phyloP scores from a whole-genome alignment of 2,797 vertebrate genomes.

The Chelon auratus region DNA sequence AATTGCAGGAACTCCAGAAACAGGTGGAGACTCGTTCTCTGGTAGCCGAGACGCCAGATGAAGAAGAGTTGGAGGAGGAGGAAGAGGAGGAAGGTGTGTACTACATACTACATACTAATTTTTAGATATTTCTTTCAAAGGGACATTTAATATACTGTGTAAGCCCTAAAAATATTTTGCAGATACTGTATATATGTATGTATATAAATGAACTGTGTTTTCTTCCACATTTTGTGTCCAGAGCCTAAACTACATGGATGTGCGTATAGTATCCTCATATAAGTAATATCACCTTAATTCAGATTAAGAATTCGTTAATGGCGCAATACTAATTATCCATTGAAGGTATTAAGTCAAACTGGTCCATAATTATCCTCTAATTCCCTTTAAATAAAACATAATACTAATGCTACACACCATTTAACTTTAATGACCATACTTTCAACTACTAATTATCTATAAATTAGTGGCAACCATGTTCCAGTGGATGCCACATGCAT shows the following conservation, averaged over 20 bases:
- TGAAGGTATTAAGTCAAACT: conserved; percentile 22
- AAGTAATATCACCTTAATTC: conserved; percentile 37
- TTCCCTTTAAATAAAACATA: conserved; percentile 27
- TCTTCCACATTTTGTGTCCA: conserved; percentile 63
- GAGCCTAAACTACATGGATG: conserved; percentile 74
- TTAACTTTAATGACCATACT: conserved; percentile 15
- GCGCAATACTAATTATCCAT: conserved; percentile 53
- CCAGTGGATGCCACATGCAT: not conserved
- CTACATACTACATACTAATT: too few relatives aligned
- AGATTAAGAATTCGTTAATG: conserved; percentile 27
- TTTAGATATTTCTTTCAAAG: too few relatives aligned
- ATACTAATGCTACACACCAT: conserved; percentile 34
- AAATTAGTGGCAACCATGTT: not conserved
- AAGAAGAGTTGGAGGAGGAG: conserved; percentile 95
- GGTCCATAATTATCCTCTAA: conserved; percentile 34
- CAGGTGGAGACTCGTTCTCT: conserved; percentile 97
- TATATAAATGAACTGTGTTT: conserved; percentile 32
- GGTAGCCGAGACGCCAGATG: conserved; percentile 94
- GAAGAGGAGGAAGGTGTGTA: conserved; percentile 88
- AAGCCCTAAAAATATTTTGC: not conserved
- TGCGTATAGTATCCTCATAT: conserved; percentile 66
- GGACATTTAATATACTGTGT: not conserved
- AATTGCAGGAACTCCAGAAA: conserved; percentile 97
- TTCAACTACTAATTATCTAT: not conserved
- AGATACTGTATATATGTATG: not conserved